Conservation (phyloP, 2,113 vertebrate species). For the Carassius auratus region DNA sequence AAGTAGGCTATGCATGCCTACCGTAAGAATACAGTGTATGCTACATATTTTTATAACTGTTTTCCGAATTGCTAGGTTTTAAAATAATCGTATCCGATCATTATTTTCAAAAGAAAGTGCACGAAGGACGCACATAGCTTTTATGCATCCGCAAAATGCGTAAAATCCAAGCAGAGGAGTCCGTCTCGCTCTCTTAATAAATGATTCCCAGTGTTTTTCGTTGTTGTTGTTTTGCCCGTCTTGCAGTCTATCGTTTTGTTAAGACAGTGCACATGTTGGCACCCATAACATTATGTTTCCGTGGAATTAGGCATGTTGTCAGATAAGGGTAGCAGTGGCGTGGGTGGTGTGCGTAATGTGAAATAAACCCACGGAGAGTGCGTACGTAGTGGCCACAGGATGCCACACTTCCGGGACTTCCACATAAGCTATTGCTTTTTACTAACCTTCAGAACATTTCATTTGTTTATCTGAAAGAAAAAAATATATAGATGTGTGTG, state of each 20-base stretch:
- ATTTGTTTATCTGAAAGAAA: background rate
- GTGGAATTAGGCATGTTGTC: slow-evolving; percentile 7
- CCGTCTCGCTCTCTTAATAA: background rate
- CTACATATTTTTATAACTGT: background rate
- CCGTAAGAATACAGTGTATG: background rate
- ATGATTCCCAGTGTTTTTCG: too few relatives aligned
- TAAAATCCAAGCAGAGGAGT: background rate
- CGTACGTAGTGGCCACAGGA: slow-evolving; percentile 38
- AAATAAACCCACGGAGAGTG: slow-evolving; percentile 37
- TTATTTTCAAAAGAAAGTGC: background rate
- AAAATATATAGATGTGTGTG: background rate
- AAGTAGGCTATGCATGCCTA: background rate
- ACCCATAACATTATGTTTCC: slow-evolving; percentile 27
- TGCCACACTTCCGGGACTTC: slow-evolving; percentile 35
- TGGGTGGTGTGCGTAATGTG: slow-evolving; percentile 45
- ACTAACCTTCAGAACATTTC: background rate
- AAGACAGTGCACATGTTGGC: slow-evolving; percentile 5
- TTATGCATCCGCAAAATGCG: too few relatives aligned
- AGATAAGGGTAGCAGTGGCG: slow-evolving; percentile 17
- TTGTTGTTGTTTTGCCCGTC: background rate
- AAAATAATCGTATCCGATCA: background rate
- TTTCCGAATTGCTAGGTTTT: background rate
- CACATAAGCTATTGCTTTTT: background rate
- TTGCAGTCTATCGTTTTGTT: background rate
- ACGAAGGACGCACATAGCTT: background rate